Conservation (phyloP, 2,113 vertebrate genomes). For the Tor tambroides region DNA sequence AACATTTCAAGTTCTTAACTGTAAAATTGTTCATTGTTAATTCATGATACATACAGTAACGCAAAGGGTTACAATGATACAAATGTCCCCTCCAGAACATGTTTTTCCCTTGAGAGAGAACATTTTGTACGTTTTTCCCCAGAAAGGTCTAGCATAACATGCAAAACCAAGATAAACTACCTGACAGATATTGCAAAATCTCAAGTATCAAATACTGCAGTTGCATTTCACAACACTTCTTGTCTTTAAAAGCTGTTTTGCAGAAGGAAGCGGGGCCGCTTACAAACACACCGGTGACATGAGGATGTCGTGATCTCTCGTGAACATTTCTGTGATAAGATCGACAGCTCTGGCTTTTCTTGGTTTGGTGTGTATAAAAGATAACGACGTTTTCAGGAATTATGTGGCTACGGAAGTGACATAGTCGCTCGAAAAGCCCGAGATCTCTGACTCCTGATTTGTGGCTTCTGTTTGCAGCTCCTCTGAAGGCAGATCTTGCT, state of each 20-base stretch:
- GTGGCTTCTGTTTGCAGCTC: neutral
- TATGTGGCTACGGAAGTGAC: constrained; percentile 9
- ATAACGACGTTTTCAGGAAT: neutral
- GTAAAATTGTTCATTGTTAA: neutral
- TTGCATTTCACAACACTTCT: neutral
- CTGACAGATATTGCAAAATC: neutral
- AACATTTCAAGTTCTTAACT: neutral
- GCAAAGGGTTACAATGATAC: neutral
- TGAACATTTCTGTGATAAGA: constrained; percentile 13
- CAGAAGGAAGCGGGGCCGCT: neutral
- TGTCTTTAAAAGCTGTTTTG: neutral
- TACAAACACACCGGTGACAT: neutral
- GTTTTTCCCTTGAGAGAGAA: neutral
- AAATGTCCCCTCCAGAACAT: neutral
- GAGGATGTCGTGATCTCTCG: neutral
- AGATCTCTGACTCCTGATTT: neutral
- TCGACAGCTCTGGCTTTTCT: neutral
- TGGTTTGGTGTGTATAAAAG: neutral
- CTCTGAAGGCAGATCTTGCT: no score
- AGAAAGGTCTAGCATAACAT: neutral
- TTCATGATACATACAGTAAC: neutral
- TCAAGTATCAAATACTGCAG: neutral
- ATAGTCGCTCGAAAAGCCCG: neutral
- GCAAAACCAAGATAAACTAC: neutral
- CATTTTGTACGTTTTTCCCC: neutral